Base-by-base conservation (phyloP, 2,113 vertebrate species). In the Phoenicopterus ruber region DNA sequence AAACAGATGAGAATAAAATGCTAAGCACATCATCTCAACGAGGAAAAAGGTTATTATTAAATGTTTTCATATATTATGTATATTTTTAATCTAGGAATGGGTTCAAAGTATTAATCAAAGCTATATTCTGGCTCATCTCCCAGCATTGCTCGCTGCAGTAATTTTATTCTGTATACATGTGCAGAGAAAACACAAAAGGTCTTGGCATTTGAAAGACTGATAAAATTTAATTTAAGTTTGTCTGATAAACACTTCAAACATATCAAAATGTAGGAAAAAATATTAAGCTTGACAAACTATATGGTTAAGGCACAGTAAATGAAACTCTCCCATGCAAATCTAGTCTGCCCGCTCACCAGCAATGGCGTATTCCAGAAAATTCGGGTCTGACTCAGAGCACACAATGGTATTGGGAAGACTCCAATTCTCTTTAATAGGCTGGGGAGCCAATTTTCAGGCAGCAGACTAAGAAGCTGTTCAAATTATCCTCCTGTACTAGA, bases 171-270 rank as follows among this genome's bases (percentile, higher is more conserved):
- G 72, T 72, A 84, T 92, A 57, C 49, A 18, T 46, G 91, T 55
- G 34, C 57, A 80, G 86, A 73, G 84, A 93, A 86, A 87, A 96
- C 52, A 94, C 80, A 95, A 96, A 94, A 97, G 95, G 92, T 88
- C 95, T 96, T 97, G 82, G 86, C 95, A 96, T 97, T 98, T 96
- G 90, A 88, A 92, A 93, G 86, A 49, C 80, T 91, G 95, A 98
- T 96, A 96, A 96, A 96, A 95, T 94, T 95, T 97, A 94, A 97
- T 97, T 97, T 93, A 86, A 59, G 86, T 95, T 96, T 90, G 73
- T 94, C 93, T 95, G 95, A 96, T 91, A 97, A 97, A 95, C 71
- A 88, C 92, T 86, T 92, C 76, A 82, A 88, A 93, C 65, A 10
- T 63, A 82, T 89, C 83, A 84, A 95, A 93, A 93, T 1, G 10